Evolutionary conservation across 2,113 vertebrate species (phyloP).

Genomic region (Rhadina sibilatrix): DNA sequence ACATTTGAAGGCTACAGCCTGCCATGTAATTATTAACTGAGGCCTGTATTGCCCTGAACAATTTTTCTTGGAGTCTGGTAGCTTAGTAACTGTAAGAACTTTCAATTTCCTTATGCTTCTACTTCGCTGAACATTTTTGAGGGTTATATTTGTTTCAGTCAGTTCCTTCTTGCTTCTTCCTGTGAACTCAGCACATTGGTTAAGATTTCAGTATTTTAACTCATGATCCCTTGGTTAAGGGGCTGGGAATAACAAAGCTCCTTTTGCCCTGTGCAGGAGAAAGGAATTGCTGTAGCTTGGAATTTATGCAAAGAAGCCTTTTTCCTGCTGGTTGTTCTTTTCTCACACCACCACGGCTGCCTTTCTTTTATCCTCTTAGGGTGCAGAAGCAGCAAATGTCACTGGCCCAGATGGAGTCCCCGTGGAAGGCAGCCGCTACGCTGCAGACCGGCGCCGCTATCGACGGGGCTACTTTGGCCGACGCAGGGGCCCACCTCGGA

Average conservation of each 20-base stretch:
- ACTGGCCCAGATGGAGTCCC: slow-evolving; percentile 91
- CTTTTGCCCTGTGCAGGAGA: not conserved
- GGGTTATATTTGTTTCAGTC: not conserved
- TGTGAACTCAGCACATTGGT: not conserved
- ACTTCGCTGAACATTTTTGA: not conserved
- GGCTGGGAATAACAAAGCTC: not conserved
- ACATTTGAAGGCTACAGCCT: not conserved
- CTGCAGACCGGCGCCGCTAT: slow-evolving; percentile 91
- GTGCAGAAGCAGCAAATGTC: slow-evolving; percentile 94
- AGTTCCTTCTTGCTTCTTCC: not conserved
- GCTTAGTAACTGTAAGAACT: not conserved
- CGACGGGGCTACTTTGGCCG: slow-evolving; percentile 86
- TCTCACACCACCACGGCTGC: not conserved
- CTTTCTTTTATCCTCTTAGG: slow-evolving; percentile 67
- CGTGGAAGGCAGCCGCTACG: slow-evolving; percentile 93
- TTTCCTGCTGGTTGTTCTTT: not conserved
- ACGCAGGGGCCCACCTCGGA: slow-evolving; percentile 75
- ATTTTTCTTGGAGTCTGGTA: not conserved
- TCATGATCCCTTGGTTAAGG: not conserved
- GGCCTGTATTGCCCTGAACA: not conserved
- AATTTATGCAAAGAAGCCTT: not conserved
- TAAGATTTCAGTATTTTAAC: not conserved
- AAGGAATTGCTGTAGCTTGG: not conserved
- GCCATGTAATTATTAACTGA: not conserved
- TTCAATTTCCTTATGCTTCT: not conserved